These are phyloP conservation scores for Taeniopygia guttata DNA, from an alignment of 2,797 vertebrate species.

Conservation along the genomic window DNA sequence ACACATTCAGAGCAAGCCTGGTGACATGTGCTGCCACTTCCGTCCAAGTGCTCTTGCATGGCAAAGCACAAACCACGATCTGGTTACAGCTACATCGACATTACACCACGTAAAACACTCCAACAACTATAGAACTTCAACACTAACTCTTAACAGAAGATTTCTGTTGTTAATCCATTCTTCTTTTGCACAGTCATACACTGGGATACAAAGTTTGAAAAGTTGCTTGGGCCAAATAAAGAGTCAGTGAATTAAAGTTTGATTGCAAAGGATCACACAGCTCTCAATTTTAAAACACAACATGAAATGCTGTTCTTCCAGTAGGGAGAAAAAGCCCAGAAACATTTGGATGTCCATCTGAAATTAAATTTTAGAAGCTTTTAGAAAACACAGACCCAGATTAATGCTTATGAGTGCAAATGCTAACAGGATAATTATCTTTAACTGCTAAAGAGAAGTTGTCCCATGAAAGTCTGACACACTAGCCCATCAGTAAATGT, in stretches of 20 bases:
- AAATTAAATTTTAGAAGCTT: not conserved
- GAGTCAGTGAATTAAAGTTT: not conserved
- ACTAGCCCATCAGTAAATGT: not conserved
- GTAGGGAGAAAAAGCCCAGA: not conserved
- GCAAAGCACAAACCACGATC: not conserved
- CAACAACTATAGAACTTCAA: not conserved
- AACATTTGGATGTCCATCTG: not conserved
- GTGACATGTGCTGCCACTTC: constrained; percentile 53
- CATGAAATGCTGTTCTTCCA: not conserved
- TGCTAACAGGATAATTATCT: not conserved
- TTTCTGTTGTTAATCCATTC: not conserved
- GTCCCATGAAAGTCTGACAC: not conserved
- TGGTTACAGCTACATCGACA: not conserved
- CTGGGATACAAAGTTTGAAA: not conserved
- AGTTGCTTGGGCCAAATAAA: not conserved
- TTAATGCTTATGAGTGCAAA: not conserved
- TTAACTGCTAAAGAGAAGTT: not conserved
- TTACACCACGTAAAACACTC: not conserved
- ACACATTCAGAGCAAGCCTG: not conserved
- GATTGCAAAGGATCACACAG: not conserved
- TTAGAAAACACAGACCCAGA: not conserved
- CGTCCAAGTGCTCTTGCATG: not conserved
- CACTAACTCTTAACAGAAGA: not conserved
- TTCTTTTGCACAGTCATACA: not conserved
- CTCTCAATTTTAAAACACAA: not conserved